Evolutionary conservation across 1,140 invertebrate genomes (phyloP).

Genomic region (Tenebrio molitor): DNA sequence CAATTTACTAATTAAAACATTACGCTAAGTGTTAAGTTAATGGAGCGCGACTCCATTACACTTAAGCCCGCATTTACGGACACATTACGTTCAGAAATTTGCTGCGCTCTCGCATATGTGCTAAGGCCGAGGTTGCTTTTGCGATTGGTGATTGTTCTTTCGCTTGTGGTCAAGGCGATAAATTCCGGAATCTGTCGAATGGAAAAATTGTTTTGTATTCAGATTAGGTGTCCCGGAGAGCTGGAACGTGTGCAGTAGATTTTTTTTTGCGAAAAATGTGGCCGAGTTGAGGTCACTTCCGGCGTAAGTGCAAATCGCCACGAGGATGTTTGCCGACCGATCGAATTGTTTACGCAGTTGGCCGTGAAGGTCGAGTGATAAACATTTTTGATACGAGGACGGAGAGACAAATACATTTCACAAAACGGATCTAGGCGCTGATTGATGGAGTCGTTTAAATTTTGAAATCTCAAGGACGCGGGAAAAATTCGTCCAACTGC

Average conservation of each 20-base stretch:
- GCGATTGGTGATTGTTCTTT: constrained; percentile 5
- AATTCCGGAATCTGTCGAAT: constrained; percentile 6
- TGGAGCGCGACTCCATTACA: neutral
- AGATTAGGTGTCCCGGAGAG: neutral
- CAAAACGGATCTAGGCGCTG: too few relatives aligned
- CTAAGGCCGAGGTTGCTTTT: constrained; percentile 6
- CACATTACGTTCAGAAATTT: neutral
- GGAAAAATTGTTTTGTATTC: constrained; percentile 14
- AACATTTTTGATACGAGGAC: too few relatives aligned
- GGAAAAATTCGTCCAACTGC: too few relatives aligned
- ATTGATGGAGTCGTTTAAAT: too few relatives aligned
- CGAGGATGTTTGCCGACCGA: too few relatives aligned
- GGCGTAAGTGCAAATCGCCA: neutral
- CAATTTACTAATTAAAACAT: constrained; percentile 27
- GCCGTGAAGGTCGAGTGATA: too few relatives aligned
- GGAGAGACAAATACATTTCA: too few relatives aligned
- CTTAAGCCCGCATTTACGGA: neutral
- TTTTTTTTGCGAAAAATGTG: neutral
- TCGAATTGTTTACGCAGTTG: too few relatives aligned
- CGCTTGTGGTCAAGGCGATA: constrained; percentile 10
- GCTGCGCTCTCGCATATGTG: neutral
- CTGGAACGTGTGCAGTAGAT: neutral
- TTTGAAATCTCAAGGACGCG: too few relatives aligned
- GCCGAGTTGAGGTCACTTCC: neutral
- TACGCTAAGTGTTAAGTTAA: constrained; percentile 5